Base-by-base conservation (phyloP, 2,797 vertebrate species). In the Rhinatrema bivittatum region DNA sequence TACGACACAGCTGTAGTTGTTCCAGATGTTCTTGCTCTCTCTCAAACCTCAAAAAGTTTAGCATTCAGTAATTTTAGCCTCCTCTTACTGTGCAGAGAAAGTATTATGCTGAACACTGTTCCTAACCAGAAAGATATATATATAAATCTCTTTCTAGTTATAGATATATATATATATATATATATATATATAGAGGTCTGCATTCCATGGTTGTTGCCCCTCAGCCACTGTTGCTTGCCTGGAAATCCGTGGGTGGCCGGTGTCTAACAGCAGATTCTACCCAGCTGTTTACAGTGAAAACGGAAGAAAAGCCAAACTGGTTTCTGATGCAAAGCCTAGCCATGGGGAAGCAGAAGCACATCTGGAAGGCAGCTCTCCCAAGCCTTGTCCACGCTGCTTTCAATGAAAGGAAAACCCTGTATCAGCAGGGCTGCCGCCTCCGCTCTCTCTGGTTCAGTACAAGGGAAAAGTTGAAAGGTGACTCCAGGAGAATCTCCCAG, bases 351-450 rank as follows among this genome's bases (percentile, higher is more conserved):
- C 10, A 7, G 21, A 36, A 9, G 23, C 12, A 17, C 16, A 9
- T 16, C 19, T 21, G 0, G 1, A 4, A 1, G 9, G 13, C 2
- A 0, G 32, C 18, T 18, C 1, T 1, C 20, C 15, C 12, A 46
- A 14, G 6, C 3, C 2, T 4, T 2, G 22, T 15, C 7, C 19
- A 16, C 19, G 26, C 20, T 17, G 12, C n/a, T n/a, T n/a, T n/a
- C 5, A 16, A 10, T 13, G 25, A 36, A 47, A 36, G 42, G 36
- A n/a, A 23, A 13, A 13, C 16, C 6, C 23, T 4, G 2, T 4
- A 2, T 7, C 14, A n/a, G n/a, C n/a, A n/a, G n/a, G n/a, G n/a
- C n/a, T n/a, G n/a, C n/a, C n/a, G n/a, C n/a, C n/a, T n/a, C n/a
- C n/a, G n/a, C n/a, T n/a, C n/a, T n/a, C n/a, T n/a, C n/a, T n/a